Conservation (phyloP, 2,113 vertebrate species). For the Puntigrus tetrazona region DNA sequence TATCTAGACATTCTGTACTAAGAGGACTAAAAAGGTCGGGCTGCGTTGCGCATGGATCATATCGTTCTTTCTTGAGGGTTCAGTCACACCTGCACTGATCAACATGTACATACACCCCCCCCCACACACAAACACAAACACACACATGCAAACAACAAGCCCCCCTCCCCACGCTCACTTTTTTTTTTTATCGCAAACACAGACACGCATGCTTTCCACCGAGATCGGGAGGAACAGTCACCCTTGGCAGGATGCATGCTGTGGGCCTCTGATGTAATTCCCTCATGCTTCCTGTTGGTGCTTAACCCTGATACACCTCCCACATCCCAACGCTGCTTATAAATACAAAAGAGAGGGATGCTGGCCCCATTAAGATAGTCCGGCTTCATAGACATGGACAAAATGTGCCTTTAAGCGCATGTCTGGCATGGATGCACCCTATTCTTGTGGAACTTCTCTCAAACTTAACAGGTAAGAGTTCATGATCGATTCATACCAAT, state of each 20-base stretch:
- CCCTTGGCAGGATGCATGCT: neutral
- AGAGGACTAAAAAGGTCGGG: neutral
- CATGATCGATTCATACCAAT: neutral
- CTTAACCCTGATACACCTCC: conserved; percentile 38
- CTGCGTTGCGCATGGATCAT: neutral
- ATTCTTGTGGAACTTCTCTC: neutral
- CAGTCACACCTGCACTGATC: neutral
- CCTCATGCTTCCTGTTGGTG: conserved; percentile 12
- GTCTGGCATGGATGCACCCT: conserved; percentile 3
- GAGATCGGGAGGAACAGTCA: neutral
- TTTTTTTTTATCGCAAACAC: neutral
- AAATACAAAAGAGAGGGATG: conserved; percentile 39
- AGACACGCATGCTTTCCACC: neutral
- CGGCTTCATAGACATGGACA: neutral
- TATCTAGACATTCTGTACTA: conserved; percentile 36
- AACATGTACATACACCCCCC: neutral
- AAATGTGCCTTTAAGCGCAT: neutral
- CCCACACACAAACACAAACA: too few species aligned
- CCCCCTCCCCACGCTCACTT: neutral
- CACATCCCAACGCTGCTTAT: conserved; percentile 34
- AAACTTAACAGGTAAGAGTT: conserved; percentile 36
- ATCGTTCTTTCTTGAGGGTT: conserved; percentile 4
- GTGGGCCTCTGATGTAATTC: conserved; percentile 12
- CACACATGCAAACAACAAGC: neutral
- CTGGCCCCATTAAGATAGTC: neutral